Conservation (phyloP, 2,113 vertebrate species). For the Mormyrus iriodes region DNA sequence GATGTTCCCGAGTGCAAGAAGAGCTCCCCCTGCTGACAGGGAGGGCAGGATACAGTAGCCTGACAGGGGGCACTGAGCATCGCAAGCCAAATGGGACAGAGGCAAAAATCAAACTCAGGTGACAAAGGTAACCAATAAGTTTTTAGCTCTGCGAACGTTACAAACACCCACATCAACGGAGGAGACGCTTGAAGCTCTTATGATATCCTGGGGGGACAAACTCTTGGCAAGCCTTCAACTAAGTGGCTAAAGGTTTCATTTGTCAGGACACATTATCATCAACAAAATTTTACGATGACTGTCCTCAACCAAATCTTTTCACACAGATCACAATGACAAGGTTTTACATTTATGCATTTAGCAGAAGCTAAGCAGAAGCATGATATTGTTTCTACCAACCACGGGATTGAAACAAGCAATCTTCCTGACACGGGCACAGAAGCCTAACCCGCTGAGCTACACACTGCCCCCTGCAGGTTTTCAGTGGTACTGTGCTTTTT, state of each 20-base stretch:
- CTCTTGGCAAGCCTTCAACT: not conserved
- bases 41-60: not conserved
- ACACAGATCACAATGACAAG: not conserved
- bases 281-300: not conserved
- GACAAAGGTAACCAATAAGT: not conserved
- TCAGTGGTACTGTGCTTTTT: not conserved
- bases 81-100: not conserved
- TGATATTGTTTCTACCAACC: not conserved
- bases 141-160: not conserved
- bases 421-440: not conserved
- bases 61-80: not conserved
- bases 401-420: not conserved
- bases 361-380: not conserved
- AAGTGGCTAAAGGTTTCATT: not conserved
- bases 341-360: not conserved
- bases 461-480: not conserved
- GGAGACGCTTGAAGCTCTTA: constrained; percentile 13
- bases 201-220: constrained; percentile 13
- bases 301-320: not conserved
- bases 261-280: not conserved
- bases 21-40: not conserved
- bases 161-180: not conserved
- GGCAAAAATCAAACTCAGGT: not conserved
- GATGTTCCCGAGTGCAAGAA: not conserved
- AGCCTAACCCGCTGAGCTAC: not conserved